phyloP scores from a whole-genome alignment of 2,797 vertebrate species.

The Hirundo rustica region DNA sequence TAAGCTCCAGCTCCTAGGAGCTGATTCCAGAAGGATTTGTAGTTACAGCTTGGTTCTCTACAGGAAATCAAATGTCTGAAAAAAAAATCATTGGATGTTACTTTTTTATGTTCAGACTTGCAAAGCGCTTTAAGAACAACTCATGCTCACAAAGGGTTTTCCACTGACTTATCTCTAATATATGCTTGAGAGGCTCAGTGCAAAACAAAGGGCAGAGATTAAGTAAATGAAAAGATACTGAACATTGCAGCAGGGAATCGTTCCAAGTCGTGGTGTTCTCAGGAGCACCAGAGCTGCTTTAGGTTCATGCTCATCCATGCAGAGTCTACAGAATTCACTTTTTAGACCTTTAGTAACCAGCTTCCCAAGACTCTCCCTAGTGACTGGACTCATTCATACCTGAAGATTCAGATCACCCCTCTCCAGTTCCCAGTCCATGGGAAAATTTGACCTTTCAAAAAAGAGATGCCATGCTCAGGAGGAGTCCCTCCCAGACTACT shows the following conservation, averaged over 20 bases:
- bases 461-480: not conserved
- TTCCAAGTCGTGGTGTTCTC: not conserved
- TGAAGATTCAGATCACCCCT: not conserved
- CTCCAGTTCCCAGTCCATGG: not conserved
- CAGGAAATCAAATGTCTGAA: not conserved
- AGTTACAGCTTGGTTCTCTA: not conserved
- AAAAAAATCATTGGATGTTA: not conserved
- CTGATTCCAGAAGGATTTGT: not conserved
- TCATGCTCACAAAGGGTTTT: not conserved
- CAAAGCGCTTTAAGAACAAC: not conserved
- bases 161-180: conserved; percentile 22
- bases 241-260: not conserved
- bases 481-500: not conserved
- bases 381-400: not conserved
- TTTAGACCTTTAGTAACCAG: not conserved
- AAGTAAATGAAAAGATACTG: conserved; percentile 30
- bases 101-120: not conserved
- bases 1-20: not conserved
- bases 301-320: not conserved
- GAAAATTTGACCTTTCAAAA: not conserved
- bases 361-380: not conserved
- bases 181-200: not conserved
- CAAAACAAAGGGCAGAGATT: conserved; percentile 34
- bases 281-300: not conserved
- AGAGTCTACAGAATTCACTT: not conserved